These are phyloP conservation scores for Nebria salina DNA, from an alignment of 2,888 invertebrate genomes.

Conservation along the genomic window DNA sequence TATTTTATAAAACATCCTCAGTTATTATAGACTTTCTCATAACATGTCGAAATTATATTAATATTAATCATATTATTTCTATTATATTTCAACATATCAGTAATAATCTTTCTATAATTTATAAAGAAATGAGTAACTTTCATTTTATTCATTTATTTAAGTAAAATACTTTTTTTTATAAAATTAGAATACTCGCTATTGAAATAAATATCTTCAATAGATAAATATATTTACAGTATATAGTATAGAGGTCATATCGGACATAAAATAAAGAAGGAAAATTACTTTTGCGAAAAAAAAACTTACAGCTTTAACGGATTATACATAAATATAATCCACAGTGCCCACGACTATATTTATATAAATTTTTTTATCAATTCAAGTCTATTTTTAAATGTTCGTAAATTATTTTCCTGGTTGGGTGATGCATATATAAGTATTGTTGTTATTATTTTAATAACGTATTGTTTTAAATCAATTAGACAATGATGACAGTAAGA, in stretches of 20 bases:
- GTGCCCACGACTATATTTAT: neutral
- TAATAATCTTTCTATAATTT: neutral
- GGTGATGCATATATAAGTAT: too few species aligned
- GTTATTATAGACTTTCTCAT: neutral
- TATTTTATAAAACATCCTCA: neutral
- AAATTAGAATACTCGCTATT: too few species aligned
- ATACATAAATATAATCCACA: neutral
- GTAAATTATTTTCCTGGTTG: neutral
- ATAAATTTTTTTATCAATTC: neutral
- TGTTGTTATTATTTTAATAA: neutral
- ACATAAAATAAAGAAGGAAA: neutral
- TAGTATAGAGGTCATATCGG: too few species aligned
- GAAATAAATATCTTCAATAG: too few species aligned
- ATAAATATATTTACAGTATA: too few species aligned
- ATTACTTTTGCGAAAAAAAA: neutral
- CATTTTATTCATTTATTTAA: neutral
- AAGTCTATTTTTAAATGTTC: neutral
- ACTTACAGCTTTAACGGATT: neutral
- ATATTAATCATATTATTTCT: neutral
- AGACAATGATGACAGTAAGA: neutral
- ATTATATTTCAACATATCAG: neutral
- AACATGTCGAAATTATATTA: neutral
- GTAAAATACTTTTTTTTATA: neutral
- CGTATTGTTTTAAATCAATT: neutral
- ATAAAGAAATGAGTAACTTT: neutral